These are phyloP conservation scores for Herpailurus yagouaroundi DNA, from an alignment of 2,113 vertebrate species.

Conservation along the genomic window DNA sequence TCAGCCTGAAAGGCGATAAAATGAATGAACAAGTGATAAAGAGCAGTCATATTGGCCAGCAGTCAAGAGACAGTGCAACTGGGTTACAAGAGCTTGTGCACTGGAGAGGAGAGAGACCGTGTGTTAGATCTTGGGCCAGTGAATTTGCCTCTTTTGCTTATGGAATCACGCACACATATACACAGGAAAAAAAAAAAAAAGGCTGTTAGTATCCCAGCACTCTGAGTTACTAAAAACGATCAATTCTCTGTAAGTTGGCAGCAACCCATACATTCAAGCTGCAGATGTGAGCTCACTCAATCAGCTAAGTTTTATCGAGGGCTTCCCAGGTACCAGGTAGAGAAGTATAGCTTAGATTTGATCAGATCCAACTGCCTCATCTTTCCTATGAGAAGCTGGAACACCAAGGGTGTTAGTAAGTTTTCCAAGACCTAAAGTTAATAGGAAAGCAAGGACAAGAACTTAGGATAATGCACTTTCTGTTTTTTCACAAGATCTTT, in stretches of 20 bases:
- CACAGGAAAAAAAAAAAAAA: background rate
- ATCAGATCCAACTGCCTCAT: background rate
- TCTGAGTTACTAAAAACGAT: background rate
- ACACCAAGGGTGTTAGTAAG: background rate
- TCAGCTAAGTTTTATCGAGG: background rate
- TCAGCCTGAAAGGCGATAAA: conserved; percentile 86
- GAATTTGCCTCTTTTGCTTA: background rate
- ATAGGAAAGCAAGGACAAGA: background rate
- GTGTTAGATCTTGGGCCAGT: background rate
- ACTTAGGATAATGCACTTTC: background rate
- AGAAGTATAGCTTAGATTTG: background rate
- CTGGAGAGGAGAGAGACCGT: background rate
- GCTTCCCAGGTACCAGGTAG: background rate
- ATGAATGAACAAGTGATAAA: background rate
- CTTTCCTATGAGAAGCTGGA: background rate
- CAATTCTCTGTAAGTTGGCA: background rate
- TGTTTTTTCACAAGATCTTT: background rate
- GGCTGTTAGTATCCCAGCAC: background rate
- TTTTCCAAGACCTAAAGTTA: background rate
- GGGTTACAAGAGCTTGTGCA: background rate
- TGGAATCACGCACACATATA: background rate
- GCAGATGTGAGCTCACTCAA: background rate
- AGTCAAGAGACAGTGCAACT: background rate
- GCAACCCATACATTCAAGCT: background rate
- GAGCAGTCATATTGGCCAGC: background rate